phyloP scores from a whole-genome alignment of 2,888 invertebrate species.

The Zonitis immaculata region DNA sequence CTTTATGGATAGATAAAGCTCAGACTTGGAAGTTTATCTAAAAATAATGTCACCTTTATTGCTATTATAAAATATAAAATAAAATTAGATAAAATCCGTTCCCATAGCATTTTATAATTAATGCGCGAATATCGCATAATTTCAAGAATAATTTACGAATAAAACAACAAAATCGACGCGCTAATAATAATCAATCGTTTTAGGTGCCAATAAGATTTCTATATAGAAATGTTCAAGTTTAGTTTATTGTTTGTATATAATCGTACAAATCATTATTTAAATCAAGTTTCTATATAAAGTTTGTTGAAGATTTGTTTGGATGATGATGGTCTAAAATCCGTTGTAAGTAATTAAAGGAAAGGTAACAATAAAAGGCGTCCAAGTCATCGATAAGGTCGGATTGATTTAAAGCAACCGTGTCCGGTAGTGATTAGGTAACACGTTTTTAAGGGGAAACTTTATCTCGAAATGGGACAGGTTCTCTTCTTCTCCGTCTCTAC shows the following conservation, averaged over 20 bases:
- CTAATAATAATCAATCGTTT: too few species aligned
- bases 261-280: slow-evolving; percentile 33
- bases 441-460: slow-evolving; percentile 14
- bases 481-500: neutral
- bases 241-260: slow-evolving; percentile 37
- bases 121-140: slow-evolving; percentile 11
- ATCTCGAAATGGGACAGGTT: slow-evolving; percentile 10
- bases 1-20: slow-evolving; percentile 33
- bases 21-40: slow-evolving; percentile 18
- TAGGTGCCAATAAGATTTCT: slow-evolving; percentile 43
- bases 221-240: slow-evolving; percentile 41
- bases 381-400: slow-evolving; percentile 39
- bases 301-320: slow-evolving; percentile 17
- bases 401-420: slow-evolving; percentile 44
- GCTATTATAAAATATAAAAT: slow-evolving; percentile 18
- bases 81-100: slow-evolving; percentile 4
- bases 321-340: slow-evolving; percentile 32
- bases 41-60: slow-evolving; percentile 15
- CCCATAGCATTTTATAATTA: slow-evolving; percentile 17
- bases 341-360: slow-evolving; percentile 46
- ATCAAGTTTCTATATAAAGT: too few species aligned
- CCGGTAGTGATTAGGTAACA: slow-evolving; percentile 43
- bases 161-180: slow-evolving; percentile 28
- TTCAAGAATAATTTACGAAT: slow-evolving; percentile 9
- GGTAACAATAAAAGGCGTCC: slow-evolving; percentile 47